phyloP scores from a whole-genome alignment of 2,888 invertebrate species.

The Pinctada fucata region DNA sequence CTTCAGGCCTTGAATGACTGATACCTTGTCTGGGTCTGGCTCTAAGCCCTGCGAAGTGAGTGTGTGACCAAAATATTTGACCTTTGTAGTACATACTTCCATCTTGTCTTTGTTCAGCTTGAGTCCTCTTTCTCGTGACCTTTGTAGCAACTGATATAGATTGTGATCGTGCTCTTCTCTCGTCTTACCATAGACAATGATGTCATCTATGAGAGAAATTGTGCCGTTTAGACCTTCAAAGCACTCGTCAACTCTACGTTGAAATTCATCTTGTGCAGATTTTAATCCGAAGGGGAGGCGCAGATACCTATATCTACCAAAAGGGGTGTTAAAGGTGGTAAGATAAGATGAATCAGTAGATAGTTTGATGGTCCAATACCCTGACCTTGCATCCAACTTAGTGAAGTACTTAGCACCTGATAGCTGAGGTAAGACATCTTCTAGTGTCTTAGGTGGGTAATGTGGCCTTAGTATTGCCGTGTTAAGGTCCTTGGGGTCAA shows the following conservation, averaged over 20 bases:
- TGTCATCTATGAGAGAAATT: slow-evolving; percentile 40
- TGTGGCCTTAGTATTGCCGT: slow-evolving; percentile 44
- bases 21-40: slow-evolving; percentile 39
- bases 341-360: slow-evolving; percentile 19
- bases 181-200: slow-evolving; percentile 34
- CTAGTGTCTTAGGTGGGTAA: slow-evolving; percentile 44
- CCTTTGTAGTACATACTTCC: slow-evolving; percentile 5
- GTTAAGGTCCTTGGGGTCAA: slow-evolving; percentile 49
- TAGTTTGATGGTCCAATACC: slow-evolving; percentile 48
- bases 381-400: slow-evolving; percentile 42
- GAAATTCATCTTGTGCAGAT: slow-evolving; percentile 44
- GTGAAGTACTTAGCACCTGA: slow-evolving; percentile 45
- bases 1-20: slow-evolving; percentile 30
- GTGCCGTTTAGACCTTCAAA: slow-evolving; percentile 40
- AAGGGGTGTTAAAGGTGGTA: no score
- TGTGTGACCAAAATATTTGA: slow-evolving; percentile 44
- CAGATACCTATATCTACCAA: no score
- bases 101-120: background rate
- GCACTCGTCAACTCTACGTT: slow-evolving; percentile 38
- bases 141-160: slow-evolving; percentile 32
- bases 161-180: slow-evolving; percentile 47
- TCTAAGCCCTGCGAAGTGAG: slow-evolving; percentile 30
- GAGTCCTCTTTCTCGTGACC: slow-evolving; percentile 7
- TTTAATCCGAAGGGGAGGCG: slow-evolving; percentile 47
- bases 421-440: slow-evolving; percentile 46